Percentiles rank a stretch among this genome's conserved stretches.
These are phyloP conservation scores for Mimumesa dahlbomi DNA, from an alignment of 2,888 invertebrate genomes.

Conservation along the genomic window DNA sequence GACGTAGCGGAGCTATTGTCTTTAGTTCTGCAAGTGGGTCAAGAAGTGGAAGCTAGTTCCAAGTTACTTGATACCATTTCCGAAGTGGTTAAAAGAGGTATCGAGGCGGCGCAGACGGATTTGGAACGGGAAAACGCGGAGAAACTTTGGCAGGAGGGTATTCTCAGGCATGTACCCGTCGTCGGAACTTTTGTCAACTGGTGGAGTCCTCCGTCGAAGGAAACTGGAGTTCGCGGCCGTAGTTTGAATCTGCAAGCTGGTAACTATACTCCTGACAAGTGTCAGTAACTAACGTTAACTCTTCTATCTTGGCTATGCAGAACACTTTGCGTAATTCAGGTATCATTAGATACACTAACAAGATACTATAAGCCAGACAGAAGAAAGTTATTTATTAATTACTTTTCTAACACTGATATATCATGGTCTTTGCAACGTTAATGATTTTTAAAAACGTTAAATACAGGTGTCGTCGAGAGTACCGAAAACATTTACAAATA, in stretches of 20 bases:
- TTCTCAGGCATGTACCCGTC: constrained; percentile 95
- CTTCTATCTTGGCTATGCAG: no score
- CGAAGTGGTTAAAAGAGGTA: constrained; percentile 95
- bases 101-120: constrained; percentile 95
- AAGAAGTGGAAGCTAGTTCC: constrained; percentile 96
- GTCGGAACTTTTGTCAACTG: constrained; percentile 97
- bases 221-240: constrained; percentile 89
- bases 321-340: no score
- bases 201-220: constrained; percentile 94
- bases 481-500: constrained; percentile 91
- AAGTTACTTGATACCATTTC: constrained; percentile 96
- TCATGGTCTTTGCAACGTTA: no score
- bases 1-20: constrained; percentile 95
- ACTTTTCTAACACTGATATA: no score
- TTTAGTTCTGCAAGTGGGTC: constrained; percentile 92
- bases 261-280: constrained; percentile 39
- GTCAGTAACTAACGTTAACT: not conserved
- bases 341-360: no score
- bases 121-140: constrained; percentile 94
- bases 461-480: constrained; percentile 88
- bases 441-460: no score
- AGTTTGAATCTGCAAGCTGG: constrained; percentile 87
- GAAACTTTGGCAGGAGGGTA: constrained; percentile 95
- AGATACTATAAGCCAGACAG: no score
- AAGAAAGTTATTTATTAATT: no score